phyloP scores from a whole-genome alignment of 2,888 invertebrate genomes.

The Troilus luridus region DNA sequence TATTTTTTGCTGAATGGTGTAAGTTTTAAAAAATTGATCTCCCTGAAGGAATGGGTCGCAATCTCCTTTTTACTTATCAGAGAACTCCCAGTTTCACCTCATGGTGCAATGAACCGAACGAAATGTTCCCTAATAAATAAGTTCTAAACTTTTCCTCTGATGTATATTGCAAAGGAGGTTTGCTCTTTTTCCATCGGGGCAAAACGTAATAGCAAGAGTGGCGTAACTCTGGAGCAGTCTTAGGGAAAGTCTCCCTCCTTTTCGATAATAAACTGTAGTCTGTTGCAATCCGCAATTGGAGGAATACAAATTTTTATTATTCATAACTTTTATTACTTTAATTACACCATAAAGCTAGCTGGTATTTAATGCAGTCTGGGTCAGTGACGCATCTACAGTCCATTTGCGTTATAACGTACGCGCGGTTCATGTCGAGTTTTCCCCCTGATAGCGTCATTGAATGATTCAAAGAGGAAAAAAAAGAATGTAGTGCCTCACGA shows the following conservation, averaged over 20 bases:
- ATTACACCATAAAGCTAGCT: neutral
- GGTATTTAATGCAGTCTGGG: neutral
- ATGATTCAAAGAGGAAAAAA: neutral
- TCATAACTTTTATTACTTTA: neutral
- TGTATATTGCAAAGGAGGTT: constrained; percentile 21
- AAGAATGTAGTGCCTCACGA: neutral
- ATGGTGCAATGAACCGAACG: neutral
- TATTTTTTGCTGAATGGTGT: neutral
- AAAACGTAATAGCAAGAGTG: constrained; percentile 43
- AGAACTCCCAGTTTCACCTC: neutral
- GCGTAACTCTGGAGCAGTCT: constrained; percentile 29
- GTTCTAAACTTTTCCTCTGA: neutral
- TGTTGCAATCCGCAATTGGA: constrained; percentile 4
- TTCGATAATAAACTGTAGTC: constrained; percentile 27
- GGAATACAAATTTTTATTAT: neutral
- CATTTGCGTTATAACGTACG: neutral
- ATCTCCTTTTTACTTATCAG: neutral
- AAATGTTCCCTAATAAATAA: neutral
- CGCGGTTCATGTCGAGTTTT: neutral
- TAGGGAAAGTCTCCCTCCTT: constrained; percentile 43
- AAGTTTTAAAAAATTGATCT: neutral
- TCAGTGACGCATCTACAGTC: neutral
- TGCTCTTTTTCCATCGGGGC: constrained; percentile 38
- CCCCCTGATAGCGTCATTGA: neutral
- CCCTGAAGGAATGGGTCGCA: neutral